phyloP scores from a whole-genome alignment of 2,113 vertebrate genomes.

The Alethe castanea region DNA sequence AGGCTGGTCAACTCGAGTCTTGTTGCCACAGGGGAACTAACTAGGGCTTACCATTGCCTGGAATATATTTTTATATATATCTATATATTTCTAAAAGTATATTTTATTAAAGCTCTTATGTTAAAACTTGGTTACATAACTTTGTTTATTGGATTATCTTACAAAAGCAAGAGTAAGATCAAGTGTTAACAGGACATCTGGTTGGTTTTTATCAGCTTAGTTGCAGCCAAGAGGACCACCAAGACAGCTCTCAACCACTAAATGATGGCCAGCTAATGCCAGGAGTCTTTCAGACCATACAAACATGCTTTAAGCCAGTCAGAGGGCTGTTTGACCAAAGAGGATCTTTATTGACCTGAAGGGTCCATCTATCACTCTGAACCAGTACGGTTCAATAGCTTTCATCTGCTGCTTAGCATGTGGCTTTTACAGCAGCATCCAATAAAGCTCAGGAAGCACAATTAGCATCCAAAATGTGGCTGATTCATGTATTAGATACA shows the following conservation, averaged over 20 bases:
- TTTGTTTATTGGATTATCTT: slow-evolving; percentile 31
- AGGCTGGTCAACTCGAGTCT: background rate
- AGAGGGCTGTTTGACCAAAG: background rate
- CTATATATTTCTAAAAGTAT: background rate
- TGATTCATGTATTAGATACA: slow-evolving; percentile 2
- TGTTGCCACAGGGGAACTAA: background rate
- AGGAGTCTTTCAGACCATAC: background rate
- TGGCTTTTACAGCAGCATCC: background rate
- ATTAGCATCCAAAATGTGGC: background rate
- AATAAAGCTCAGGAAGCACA: background rate
- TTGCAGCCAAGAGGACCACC: slow-evolving; percentile 12
- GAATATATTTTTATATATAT: background rate
- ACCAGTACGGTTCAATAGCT: slow-evolving; percentile 31
- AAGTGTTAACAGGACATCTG: slow-evolving; percentile 39
- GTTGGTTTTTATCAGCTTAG: slow-evolving; percentile 45
- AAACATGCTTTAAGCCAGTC: background rate
- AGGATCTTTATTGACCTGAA: slow-evolving; percentile 23
- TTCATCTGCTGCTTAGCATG: slow-evolving; percentile 20
- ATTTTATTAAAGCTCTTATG: slow-evolving; percentile 30
- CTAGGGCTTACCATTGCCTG: background rate
- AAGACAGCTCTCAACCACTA: background rate
- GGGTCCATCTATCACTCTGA: slow-evolving; percentile 8
- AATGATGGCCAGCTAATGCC: background rate
- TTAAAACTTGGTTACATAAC: slow-evolving; percentile 47
- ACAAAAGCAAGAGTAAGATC: slow-evolving; percentile 9